Conservation (phyloP, 2,797 vertebrate genomes). For the Acipenser transmontanus region DNA sequence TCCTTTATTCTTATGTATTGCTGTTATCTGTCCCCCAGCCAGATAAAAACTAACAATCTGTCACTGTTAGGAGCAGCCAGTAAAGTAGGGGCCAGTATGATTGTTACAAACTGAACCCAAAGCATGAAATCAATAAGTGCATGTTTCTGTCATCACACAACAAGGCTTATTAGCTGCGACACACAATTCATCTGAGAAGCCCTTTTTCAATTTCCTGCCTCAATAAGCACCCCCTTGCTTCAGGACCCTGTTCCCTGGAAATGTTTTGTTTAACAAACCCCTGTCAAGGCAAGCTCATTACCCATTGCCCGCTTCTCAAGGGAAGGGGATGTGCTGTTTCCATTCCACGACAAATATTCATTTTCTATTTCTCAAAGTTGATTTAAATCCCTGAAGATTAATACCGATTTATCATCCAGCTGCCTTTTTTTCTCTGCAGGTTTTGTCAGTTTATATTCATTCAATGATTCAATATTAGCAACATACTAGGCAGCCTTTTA, state of each 20-base stretch:
- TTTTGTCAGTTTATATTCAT: neutral
- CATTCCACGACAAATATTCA: neutral
- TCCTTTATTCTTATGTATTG: conserved; percentile 11
- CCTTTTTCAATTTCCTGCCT: conserved; percentile 65
- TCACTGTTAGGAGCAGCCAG: conserved; percentile 24
- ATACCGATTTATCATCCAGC: conserved; percentile 1
- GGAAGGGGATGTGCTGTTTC: neutral
- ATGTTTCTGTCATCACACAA: conserved; percentile 53
- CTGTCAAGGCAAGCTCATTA: conserved; percentile 3
- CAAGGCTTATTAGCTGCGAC: conserved; percentile 59
- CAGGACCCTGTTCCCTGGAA: conserved; percentile 28
- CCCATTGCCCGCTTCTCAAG: conserved; percentile 12
- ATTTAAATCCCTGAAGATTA: conserved; percentile 1
- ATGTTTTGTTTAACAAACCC: conserved; percentile 17
- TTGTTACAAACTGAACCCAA: conserved; percentile 45
- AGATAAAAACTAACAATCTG: conserved; percentile 21
- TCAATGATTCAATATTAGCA: neutral
- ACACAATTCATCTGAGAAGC: conserved; percentile 45
- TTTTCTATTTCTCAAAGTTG: neutral
- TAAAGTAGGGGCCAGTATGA: conserved; percentile 27
- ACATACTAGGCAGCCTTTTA: too few relatives aligned
- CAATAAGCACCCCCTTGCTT: conserved; percentile 44
- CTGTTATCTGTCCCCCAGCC: neutral
- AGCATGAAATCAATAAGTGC: conserved; percentile 51
- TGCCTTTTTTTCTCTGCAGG: neutral